phyloP scores from a whole-genome alignment of 2,113 vertebrate species.

The Paraplagusia blochii region DNA sequence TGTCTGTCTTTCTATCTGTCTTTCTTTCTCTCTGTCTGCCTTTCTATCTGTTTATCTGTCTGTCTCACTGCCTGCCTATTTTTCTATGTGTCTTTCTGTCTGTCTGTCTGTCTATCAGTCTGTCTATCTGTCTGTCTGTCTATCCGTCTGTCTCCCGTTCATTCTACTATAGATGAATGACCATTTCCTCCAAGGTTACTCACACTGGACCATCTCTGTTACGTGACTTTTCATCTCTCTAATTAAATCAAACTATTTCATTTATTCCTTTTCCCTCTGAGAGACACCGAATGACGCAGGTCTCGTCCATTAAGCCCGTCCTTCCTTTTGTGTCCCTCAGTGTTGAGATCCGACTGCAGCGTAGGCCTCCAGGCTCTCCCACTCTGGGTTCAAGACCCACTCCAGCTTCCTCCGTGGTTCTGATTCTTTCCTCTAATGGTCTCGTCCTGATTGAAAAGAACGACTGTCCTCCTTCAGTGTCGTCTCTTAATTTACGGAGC shows the following conservation, averaged over 20 bases:
- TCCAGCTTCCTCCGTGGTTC: background rate
- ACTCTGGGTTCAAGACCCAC: conserved; percentile 14
- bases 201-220: too few species aligned
- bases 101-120: too few species aligned
- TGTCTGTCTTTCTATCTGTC: too few species aligned
- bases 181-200: too few species aligned
- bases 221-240: too few species aligned
- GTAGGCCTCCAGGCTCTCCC: background rate
- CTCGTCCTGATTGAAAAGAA: conserved; percentile 23
- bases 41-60: too few species aligned
- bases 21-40: too few species aligned
- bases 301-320: background rate
- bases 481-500: conserved; percentile 3
- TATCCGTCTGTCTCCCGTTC: too few species aligned
- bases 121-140: too few species aligned
- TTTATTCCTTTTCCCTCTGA: background rate
- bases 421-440: background rate
- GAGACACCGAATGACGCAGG: background rate
- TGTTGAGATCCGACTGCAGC: background rate
- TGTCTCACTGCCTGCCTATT: too few species aligned
- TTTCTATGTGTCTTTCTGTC: too few species aligned
- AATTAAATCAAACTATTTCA: background rate
- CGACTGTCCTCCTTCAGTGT: background rate
- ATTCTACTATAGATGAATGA: too few species aligned
- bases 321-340: conserved; percentile 6